A percentile compares a stretch with the other conserved stretches of the same genome.
These are phyloP conservation scores for Myopa testacea DNA, from an alignment of 2,888 invertebrate genomes.

Conservation along the genomic window DNA sequence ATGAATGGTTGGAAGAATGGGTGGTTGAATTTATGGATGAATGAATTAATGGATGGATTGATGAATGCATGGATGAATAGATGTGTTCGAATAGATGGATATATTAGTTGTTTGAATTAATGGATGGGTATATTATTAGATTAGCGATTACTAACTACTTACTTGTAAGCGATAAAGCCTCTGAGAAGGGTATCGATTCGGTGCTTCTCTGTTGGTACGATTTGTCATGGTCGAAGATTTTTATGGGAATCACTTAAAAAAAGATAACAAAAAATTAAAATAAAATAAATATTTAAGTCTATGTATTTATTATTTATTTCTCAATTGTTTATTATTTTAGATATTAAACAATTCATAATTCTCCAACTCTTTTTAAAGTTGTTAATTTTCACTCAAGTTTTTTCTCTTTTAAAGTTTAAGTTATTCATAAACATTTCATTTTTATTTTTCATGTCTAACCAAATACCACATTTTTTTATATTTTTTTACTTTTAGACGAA, in stretches of 20 bases:
- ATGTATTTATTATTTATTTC: not conserved
- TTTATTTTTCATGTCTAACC: not conserved
- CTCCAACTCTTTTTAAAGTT: not conserved
- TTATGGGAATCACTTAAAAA: slow-evolving; percentile 45
- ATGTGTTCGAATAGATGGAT: too few species aligned
- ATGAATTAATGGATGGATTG: not conserved
- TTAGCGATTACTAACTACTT: slow-evolving; percentile 30
- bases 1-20: too few species aligned
- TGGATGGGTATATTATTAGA: too few species aligned
- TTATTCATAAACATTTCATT: not conserved
- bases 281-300: not conserved
- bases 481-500: too few species aligned
- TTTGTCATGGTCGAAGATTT: slow-evolving; percentile 37
- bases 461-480: too few species aligned
- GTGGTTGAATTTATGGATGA: too few species aligned
- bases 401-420: not conserved
- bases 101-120: too few species aligned
- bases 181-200: slow-evolving; percentile 47
- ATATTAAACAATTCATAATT: not conserved
- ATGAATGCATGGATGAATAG: too few species aligned
- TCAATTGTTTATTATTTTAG: not conserved
- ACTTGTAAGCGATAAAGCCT: slow-evolving; percentile 50
- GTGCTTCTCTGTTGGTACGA: slow-evolving; percentile 39
- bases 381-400: not conserved
- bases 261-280: slow-evolving; percentile 2